Evolutionary conservation across 2,113 vertebrate genomes (phyloP).

Genomic region (Strigops habroptila): DNA sequence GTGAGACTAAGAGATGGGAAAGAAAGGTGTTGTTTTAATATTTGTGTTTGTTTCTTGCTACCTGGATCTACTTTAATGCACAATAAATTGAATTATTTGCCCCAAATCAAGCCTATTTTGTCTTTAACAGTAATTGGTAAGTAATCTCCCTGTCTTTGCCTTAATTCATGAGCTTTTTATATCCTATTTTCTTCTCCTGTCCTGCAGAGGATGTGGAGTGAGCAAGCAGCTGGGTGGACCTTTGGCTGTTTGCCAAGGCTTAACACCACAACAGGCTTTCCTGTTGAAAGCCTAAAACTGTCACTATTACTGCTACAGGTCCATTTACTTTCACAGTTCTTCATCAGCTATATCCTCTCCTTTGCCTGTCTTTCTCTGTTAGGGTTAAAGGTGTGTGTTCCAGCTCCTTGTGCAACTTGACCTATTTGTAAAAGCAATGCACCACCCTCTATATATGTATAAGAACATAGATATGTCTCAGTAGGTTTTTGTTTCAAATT

Average conservation of each 20-base stretch:
- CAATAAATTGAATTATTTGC: not conserved
- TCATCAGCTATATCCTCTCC: not conserved
- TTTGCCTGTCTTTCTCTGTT: not conserved
- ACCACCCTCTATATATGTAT: not conserved
- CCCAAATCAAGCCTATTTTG: not conserved
- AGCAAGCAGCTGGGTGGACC: not conserved
- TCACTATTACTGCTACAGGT: not conserved
- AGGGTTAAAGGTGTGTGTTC: fast-evolving
- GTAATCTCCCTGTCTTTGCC: not conserved
- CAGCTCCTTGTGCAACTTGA: not conserved
- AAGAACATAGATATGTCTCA: not conserved
- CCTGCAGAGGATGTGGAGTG: not conserved
- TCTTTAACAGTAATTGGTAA: not conserved
- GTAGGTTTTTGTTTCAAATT: not conserved
- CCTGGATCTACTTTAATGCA: not conserved
- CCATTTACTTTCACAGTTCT: not conserved
- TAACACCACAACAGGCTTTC: not conserved
- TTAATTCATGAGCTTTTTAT: not conserved
- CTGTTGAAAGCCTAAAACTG: not conserved
- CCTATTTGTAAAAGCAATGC: not conserved
- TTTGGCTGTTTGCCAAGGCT: not conserved
- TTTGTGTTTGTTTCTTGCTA: not conserved
- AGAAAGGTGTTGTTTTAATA: not conserved
- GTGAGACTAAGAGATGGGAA: not conserved
- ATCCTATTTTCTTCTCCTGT: not conserved